Evolutionary conservation across 1,140 invertebrate species (phyloP).

Genomic region (Cephus cinctus): DNA sequence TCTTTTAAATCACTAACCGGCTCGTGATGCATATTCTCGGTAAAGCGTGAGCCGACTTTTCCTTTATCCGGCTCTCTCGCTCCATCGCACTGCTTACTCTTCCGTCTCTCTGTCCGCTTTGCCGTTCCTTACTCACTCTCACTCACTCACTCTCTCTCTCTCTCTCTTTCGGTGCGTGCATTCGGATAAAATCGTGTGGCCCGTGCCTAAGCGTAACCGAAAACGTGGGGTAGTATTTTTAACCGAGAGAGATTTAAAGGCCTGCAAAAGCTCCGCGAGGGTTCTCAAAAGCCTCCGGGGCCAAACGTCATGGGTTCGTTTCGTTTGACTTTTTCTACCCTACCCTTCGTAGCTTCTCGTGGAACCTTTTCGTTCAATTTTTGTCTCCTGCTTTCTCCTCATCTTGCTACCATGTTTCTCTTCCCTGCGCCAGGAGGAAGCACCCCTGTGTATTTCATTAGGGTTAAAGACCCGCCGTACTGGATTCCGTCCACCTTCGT

Average conservation of each 20-base stretch:
- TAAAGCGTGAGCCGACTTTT: neutral
- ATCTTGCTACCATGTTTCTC: slow-evolving; percentile 5
- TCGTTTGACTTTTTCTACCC: too few relatives aligned
- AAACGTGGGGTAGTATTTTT: slow-evolving; percentile 23
- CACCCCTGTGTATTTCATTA: too few relatives aligned
- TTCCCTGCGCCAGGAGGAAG: too few relatives aligned
- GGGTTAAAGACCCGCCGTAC: too few relatives aligned
- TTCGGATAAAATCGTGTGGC: neutral
- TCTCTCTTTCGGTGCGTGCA: neutral
- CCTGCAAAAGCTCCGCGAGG: slow-evolving; percentile 9
- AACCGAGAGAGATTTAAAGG: slow-evolving; percentile 15
- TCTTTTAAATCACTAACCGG: too few relatives aligned
- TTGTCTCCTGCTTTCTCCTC: slow-evolving; percentile 11
- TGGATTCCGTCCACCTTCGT: too few relatives aligned
- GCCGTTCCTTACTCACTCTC: neutral
- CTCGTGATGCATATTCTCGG: neutral
- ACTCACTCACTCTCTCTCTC: neutral
- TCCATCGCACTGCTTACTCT: too few relatives aligned
- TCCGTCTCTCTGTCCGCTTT: too few relatives aligned
- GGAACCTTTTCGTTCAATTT: too few relatives aligned
- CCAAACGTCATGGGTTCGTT: slow-evolving; percentile 12
- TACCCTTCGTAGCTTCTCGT: too few relatives aligned
- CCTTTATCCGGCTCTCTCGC: too few relatives aligned
- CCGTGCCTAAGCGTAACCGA: neutral
- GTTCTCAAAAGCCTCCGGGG: neutral